Base-by-base conservation (phyloP, 2,113 vertebrate species). In the Podiceps cristatus region DNA sequence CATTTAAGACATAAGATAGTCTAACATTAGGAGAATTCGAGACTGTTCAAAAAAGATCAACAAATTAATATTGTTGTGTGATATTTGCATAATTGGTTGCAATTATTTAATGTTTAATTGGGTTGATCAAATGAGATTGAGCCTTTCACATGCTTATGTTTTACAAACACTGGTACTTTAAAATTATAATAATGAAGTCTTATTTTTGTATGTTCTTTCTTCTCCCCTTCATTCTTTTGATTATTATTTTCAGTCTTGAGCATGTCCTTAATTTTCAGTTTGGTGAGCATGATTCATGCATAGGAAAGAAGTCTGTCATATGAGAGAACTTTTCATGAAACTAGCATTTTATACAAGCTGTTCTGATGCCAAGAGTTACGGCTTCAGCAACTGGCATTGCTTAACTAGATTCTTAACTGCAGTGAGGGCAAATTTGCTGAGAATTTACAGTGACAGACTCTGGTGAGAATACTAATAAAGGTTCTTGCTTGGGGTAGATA, bases 101-200 rank as follows among this genome's bases (percentile, higher is more conserved):
- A 98, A 97, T 98, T 98, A 98, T 98, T 98, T 98, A 97, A 98
- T 98, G 97, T 98, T 97, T 98, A 98, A 98, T 98, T 98, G 96
- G 88, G 86, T 97, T 97, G 97, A 98, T 98, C 96, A 98, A 68
- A 98, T 98, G 98, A 96, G 94, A 98, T 97, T 97, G 97, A 96
- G 87, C 90, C 96, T 94, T 97, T 98, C 97, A 96, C 96, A 94
- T 91, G 93, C 89, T 96, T 97, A 47, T 96, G 96, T 93, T 96
- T 98, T 94, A 94, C 96, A 98, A 98, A 97, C 60, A 96, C 76
- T 94, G 93, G 71, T 93, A 96, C 89, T 98, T 96, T 91, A 94
- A 94, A 97, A 96, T 95, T 3, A 81, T 95, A 94, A 98, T 97
- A 94, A 97, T 93, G 88, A 96, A 94, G 88, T 95, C 88, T 82